Conservation (phyloP, 1,140 invertebrate species). For the Pseudomyrmex pallidus region DNA sequence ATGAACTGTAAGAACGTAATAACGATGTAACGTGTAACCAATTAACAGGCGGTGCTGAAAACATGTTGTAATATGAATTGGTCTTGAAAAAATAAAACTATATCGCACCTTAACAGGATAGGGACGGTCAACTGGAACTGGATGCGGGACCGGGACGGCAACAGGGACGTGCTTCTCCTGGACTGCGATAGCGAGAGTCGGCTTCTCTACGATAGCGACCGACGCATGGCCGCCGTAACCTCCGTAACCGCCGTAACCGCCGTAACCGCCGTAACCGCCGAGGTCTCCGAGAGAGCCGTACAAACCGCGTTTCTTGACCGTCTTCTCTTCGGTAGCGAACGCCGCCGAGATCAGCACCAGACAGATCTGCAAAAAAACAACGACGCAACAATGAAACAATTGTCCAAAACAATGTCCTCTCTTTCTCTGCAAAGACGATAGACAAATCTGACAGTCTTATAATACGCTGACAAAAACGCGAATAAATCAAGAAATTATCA, state of each 20-base stretch:
- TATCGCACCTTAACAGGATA: conserved; percentile 80
- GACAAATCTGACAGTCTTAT: too few species aligned
- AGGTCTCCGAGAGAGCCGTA: conserved; percentile 43
- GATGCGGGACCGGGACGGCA: conserved; percentile 77
- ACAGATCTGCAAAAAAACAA: conserved; percentile 78
- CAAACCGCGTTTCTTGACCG: conserved; percentile 82
- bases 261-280: conserved; percentile 40
- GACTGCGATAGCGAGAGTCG: conserved; percentile 35
- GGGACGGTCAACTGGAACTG: conserved; percentile 82
- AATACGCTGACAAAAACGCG: too few species aligned
- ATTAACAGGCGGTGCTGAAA: too few species aligned
- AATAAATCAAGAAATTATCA: too few species aligned
- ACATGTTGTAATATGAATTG: too few species aligned
- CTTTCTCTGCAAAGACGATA: too few species aligned
- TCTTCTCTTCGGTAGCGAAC: conserved; percentile 77
- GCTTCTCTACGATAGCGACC: conserved; percentile 46
- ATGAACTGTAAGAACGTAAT: neutral
- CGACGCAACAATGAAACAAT: neutral
- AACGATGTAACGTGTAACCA: neutral
- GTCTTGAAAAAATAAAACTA: too few species aligned
- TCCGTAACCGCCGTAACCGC: neutral
- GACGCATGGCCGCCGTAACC: conserved; percentile 31
- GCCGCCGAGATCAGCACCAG: conserved; percentile 79
- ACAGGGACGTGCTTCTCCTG: conserved; percentile 73
- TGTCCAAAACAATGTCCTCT: too few species aligned